Percentiles rank a stretch among this genome's conserved stretches.
Conservation (phyloP, 2,888 invertebrate species). For the Lasioglossum lativentre region DNA sequence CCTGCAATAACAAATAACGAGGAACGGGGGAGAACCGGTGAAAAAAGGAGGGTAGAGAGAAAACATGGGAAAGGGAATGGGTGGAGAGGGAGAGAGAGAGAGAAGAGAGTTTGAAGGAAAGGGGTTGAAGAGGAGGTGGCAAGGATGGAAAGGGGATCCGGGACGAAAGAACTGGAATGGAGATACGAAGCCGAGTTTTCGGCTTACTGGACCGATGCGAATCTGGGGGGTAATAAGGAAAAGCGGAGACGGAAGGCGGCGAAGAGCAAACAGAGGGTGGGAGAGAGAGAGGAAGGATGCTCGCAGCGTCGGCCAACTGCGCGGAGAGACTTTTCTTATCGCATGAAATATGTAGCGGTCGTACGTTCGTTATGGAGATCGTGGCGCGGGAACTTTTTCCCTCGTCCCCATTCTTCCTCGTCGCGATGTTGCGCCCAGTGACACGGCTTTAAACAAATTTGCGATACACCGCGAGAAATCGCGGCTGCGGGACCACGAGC, state of each 20-base stretch:
- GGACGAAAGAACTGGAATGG: slow-evolving; percentile 28
- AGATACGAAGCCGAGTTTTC: slow-evolving; percentile 65
- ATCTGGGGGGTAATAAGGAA: slow-evolving; percentile 42
- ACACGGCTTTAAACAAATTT: slow-evolving; percentile 23
- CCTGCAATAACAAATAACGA: slow-evolving; percentile 76
- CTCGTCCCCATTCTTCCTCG: neutral
- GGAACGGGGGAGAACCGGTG: slow-evolving; percentile 41
- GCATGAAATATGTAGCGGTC: slow-evolving; percentile 30
- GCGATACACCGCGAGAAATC: slow-evolving; percentile 3
- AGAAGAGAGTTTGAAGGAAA: neutral
- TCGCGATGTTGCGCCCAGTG: neutral
- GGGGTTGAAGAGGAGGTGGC: neutral
- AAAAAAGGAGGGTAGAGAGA: neutral
- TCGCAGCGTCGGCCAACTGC: slow-evolving; percentile 24
- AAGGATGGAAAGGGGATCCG: slow-evolving; percentile 48
- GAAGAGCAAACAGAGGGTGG: slow-evolving; percentile 20
- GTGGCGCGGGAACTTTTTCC: slow-evolving; percentile 25
- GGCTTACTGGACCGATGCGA: slow-evolving; percentile 44
- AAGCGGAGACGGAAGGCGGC: slow-evolving; percentile 22
- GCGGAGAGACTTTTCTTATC: slow-evolving; percentile 48
- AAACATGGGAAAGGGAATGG: neutral
- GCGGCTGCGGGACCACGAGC: neutral
- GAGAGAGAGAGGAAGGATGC: neutral
- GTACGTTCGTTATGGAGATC: slow-evolving; percentile 40
- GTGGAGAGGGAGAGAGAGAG: neutral